phyloP scores from a whole-genome alignment of 1,140 invertebrate species.

The Apis cerana region DNA sequence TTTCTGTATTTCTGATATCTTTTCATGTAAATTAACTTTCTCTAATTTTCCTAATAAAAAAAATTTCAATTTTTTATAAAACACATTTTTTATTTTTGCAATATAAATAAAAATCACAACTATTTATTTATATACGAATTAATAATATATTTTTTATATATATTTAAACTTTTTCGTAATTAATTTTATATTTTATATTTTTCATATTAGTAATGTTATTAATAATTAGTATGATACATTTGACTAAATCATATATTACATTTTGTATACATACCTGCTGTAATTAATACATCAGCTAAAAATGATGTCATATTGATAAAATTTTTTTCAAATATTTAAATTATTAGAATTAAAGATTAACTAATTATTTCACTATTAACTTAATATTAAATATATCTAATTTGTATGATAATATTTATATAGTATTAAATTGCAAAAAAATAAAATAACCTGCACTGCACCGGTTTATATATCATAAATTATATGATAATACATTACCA shows the following conservation, averaged over 20 bases:
- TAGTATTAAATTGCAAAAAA: not conserved
- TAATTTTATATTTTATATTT: constrained; percentile 1
- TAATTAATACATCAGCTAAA: constrained; percentile 66
- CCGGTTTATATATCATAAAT: not conserved
- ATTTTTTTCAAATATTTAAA: not conserved
- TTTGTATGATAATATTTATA: not conserved
- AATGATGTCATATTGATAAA: constrained; percentile 68
- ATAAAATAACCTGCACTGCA: not conserved
- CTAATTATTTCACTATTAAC: not conserved
- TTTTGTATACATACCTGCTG: constrained; percentile 63
- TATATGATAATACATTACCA: not conserved
- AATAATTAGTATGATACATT: not conserved
- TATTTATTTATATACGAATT: not conserved
- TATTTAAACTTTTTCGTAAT: not conserved
- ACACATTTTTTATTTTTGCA: not conserved
- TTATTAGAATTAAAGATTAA: not conserved
- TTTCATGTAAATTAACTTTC: constrained; percentile 76
- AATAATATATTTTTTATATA: not conserved
- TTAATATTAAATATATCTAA: not conserved
- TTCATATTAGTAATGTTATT: too few species aligned
- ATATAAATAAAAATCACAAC: constrained; percentile 7
- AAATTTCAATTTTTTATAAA: not conserved
- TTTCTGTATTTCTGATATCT: constrained; percentile 81
- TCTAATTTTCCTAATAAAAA: constrained; percentile 65
- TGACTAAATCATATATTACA: not conserved